Percentiles rank a stretch among this genome's conserved stretches.
phyloP scores from a whole-genome alignment of 1,140 invertebrate genomes.

The Physella acuta region DNA sequence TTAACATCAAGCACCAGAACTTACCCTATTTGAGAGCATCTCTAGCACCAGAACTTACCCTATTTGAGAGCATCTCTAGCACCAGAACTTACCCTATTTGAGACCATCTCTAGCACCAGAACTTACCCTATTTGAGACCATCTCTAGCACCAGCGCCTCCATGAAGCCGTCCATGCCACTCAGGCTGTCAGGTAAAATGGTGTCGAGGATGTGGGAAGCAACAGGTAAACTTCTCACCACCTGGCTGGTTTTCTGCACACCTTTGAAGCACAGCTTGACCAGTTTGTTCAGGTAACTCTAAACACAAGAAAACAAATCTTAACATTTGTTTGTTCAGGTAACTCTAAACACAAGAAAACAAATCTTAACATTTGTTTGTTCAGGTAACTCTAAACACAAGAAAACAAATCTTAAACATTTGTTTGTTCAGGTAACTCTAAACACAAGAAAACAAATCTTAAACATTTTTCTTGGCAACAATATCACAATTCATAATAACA shows the following conservation, averaged over 20 bases:
- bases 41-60: neutral
- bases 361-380: neutral
- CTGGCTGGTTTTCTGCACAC: constrained; percentile 4
- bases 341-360: neutral
- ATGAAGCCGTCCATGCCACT: constrained; percentile 11
- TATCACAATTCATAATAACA: too few relatives aligned
- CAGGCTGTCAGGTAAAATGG: neutral
- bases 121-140: constrained; percentile 16
- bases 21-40: neutral
- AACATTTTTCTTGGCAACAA: too few relatives aligned
- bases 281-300: constrained; percentile 19
- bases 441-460: neutral
- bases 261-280: constrained; percentile 7
- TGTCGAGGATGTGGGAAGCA: constrained; percentile 7
- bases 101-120: neutral
- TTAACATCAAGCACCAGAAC: neutral
- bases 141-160: constrained; percentile 18
- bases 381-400: neutral
- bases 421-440: neutral
- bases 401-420: neutral
- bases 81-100: constrained; percentile 11
- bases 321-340: neutral
- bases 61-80: neutral
- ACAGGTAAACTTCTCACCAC: constrained; percentile 8
- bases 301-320: neutral